Evolutionary conservation across 2,113 vertebrate genomes (phyloP).

Genomic region (Cheilinus undulatus): DNA sequence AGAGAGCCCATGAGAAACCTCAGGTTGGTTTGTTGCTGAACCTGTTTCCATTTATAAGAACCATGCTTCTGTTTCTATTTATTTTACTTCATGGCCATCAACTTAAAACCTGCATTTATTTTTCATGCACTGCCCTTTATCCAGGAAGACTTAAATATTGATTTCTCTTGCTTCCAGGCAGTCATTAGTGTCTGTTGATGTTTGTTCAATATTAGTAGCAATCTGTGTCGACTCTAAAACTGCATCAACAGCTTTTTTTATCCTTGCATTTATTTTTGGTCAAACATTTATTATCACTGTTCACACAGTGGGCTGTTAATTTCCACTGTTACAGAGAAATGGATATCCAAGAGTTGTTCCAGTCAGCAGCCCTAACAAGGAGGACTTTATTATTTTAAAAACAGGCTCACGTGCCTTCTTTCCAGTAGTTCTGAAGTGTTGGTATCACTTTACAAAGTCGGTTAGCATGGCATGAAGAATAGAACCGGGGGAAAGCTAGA

Average conservation of each 20-base stretch:
- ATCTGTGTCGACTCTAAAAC: neutral
- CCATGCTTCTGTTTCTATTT: neutral
- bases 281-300: neutral
- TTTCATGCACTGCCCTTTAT: constrained; percentile 2
- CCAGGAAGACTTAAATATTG: neutral
- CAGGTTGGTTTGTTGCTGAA: constrained; percentile 65
- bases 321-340: too few species aligned
- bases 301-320: too few species aligned
- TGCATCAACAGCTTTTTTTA: constrained; percentile 1
- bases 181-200: neutral
- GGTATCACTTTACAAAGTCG: too few species aligned
- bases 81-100: neutral
- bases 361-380: too few species aligned
- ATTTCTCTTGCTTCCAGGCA: constrained; percentile 17
- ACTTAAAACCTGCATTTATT: neutral
- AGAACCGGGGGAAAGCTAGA: too few species aligned
- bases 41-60: neutral
- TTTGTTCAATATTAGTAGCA: constrained; percentile 7
- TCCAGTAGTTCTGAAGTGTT: too few species aligned
- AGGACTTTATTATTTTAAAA: too few species aligned
- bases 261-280: neutral
- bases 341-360: too few species aligned
- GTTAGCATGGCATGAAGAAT: too few species aligned
- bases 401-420: too few species aligned
- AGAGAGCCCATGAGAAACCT: constrained; percentile 30